Conservation (phyloP, 1,140 invertebrate species). For the Sminthurides bifidus region DNA sequence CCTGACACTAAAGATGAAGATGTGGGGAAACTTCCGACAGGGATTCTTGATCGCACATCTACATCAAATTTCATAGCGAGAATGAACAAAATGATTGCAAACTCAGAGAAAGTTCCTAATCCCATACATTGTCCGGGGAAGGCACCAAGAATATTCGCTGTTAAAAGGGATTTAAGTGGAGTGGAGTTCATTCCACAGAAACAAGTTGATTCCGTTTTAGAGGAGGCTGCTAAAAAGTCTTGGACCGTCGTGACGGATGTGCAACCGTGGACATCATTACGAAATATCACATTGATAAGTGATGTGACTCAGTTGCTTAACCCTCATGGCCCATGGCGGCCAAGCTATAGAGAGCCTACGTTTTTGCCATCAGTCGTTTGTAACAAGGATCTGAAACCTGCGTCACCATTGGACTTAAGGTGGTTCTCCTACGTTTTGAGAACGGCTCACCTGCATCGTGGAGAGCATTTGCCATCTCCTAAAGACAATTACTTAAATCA, state of each 20-base stretch:
- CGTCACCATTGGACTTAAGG: conserved; percentile 6
- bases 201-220: background rate
- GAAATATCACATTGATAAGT: too few relatives aligned
- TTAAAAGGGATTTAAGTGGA: conserved; percentile 10
- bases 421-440: conserved; percentile 21
- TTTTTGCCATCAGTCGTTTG: conserved; percentile 10
- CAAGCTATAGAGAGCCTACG: conserved; percentile 12
- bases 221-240: background rate
- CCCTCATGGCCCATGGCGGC: conserved; percentile 18
- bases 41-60: too few relatives aligned
- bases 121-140: too few relatives aligned
- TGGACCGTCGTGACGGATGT: conserved; percentile 12
- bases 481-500: background rate
- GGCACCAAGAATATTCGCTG: conserved; percentile 21
- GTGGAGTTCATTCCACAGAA: conserved; percentile 8
- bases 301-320: too few relatives aligned
- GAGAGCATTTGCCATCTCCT: background rate
- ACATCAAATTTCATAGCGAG: conserved; percentile 13
- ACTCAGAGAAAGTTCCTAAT: conserved; percentile 3
- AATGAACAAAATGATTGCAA: background rate
- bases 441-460: conserved; percentile 5
- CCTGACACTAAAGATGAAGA: too few relatives aligned
- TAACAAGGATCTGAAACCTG: conserved; percentile 13
- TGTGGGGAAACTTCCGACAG: too few relatives aligned
- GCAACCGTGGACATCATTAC: background rate